These are phyloP conservation scores for Glossophaga mutica DNA, from an alignment of 2,797 vertebrate species.

Conservation along the genomic window DNA sequence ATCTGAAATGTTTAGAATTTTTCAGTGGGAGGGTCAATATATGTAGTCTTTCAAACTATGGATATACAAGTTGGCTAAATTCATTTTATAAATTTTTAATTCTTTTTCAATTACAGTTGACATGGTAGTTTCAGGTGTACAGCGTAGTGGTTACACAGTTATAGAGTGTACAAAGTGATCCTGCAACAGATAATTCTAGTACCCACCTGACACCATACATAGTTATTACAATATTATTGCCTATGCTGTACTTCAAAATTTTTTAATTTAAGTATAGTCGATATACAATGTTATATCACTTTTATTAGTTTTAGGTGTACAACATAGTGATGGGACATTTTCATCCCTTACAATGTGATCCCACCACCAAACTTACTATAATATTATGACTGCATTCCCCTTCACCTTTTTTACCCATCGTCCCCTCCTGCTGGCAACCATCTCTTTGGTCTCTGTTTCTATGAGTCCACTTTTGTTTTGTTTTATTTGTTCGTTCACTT, in stretches of 20 bases:
- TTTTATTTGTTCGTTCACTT: not conserved
- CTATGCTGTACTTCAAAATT: not conserved
- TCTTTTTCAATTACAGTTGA: not conserved
- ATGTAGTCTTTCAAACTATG: not conserved
- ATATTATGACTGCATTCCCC: not conserved
- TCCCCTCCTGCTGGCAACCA: not conserved
- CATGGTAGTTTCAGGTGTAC: not conserved
- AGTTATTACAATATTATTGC: not conserved
- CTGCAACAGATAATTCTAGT: not conserved
- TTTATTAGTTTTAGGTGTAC: not conserved
- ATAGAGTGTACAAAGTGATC: not conserved
- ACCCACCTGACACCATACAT: not conserved
- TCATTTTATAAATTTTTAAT: constrained; percentile 4
- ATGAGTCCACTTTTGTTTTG: not conserved
- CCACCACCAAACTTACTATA: not conserved
- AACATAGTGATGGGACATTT: not conserved
- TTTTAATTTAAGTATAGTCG: not conserved
- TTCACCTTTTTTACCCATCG: not conserved
- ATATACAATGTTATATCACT: not conserved
- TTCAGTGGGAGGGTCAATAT: not conserved
- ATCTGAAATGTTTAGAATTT: not conserved
- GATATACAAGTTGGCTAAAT: not conserved
- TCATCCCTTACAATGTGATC: not conserved
- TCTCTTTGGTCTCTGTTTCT: not conserved
- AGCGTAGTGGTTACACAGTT: not conserved